These are phyloP conservation scores for Hyalella azteca DNA, from an alignment of 2,888 invertebrate genomes.

Conservation along the genomic window DNA sequence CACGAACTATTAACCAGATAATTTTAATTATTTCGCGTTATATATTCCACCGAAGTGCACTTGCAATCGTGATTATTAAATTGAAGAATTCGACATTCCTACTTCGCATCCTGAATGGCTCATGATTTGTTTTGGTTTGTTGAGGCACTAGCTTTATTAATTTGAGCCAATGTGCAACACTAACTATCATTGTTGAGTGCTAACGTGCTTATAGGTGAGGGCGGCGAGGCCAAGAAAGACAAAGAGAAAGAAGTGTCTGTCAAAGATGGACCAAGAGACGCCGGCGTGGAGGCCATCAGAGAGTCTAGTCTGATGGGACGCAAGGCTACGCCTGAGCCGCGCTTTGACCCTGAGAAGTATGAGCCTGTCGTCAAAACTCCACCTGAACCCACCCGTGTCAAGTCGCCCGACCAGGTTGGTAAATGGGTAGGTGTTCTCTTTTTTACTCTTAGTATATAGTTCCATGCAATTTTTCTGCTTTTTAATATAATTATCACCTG, in stretches of 20 bases:
- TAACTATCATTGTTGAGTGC: too few relatives aligned
- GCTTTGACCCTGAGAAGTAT: slow-evolving; percentile 58
- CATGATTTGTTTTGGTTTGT: too few relatives aligned
- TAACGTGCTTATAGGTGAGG: too few relatives aligned
- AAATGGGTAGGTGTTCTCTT: slow-evolving; percentile 41
- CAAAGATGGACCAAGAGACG: slow-evolving; percentile 36
- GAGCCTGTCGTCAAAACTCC: slow-evolving; percentile 88
- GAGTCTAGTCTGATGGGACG: slow-evolving; percentile 47
- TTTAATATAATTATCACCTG: too few relatives aligned
- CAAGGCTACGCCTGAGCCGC: slow-evolving; percentile 56
- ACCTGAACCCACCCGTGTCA: slow-evolving; percentile 89
- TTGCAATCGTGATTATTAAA: too few relatives aligned
- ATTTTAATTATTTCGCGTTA: too few relatives aligned
- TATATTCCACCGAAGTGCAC: too few relatives aligned
- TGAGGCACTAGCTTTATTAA: too few relatives aligned
- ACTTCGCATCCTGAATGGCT: too few relatives aligned
- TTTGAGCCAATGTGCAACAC: too few relatives aligned
- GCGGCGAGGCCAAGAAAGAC: slow-evolving; percentile 54
- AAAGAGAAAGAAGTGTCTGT: slow-evolving; percentile 50
- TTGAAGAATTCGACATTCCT: too few relatives aligned
- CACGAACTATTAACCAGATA: too few relatives aligned
- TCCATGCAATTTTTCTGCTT: not conserved
- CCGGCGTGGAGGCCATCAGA: slow-evolving; percentile 48
- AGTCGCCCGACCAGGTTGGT: slow-evolving; percentile 76
- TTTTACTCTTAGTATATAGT: not conserved